phyloP scores from a whole-genome alignment of 37 sponge, comb jelly and placozoan species.

The Lycopodina hypogea region DNA sequence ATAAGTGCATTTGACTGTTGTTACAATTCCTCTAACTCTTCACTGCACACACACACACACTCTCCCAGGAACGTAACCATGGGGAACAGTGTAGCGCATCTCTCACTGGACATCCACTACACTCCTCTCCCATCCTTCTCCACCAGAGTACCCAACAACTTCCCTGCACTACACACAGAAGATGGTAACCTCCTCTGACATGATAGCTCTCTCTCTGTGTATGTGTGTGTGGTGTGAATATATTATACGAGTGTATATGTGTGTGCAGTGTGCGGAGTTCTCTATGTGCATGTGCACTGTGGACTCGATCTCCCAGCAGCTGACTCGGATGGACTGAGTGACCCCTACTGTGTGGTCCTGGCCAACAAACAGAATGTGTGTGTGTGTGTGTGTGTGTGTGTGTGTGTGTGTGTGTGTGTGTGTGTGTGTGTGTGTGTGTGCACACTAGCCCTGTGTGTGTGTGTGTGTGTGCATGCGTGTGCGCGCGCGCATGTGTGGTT shows the following conservation, averaged over 20 bases:
- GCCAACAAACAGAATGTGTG: constrained; percentile 44
- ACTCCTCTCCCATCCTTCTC: constrained; percentile 34
- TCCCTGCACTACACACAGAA: not conserved
- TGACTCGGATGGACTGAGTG: constrained; percentile 47
- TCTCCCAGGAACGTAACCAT: constrained; percentile 3
- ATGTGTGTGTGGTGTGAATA: constrained; percentile 24
- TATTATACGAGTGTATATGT: too few species aligned
- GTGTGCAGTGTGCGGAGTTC: constrained; percentile 54
- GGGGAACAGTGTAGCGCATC: constrained; percentile 23
- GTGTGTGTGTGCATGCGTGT: not conserved
- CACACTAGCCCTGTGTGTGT: too few species aligned
- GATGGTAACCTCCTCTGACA: not conserved
- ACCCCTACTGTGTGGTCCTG: constrained; percentile 55
- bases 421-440: too few species aligned
- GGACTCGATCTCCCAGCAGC: constrained; percentile 10
- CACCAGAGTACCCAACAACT: constrained; percentile 31
- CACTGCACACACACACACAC: too few species aligned
- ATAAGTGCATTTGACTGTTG: too few species aligned
- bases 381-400: not conserved
- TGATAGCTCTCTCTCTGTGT: constrained; percentile 4
- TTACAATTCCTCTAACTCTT: too few species aligned
- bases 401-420: not conserved
- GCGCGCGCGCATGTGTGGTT: too few species aligned
- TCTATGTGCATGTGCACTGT: constrained; percentile 48
- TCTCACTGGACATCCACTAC: constrained; percentile 22